Evolutionary conservation across 2,113 vertebrate genomes (phyloP), one percentile per base, ranked within the genome.

Genomic region (Coracopsis vasa): DNA sequence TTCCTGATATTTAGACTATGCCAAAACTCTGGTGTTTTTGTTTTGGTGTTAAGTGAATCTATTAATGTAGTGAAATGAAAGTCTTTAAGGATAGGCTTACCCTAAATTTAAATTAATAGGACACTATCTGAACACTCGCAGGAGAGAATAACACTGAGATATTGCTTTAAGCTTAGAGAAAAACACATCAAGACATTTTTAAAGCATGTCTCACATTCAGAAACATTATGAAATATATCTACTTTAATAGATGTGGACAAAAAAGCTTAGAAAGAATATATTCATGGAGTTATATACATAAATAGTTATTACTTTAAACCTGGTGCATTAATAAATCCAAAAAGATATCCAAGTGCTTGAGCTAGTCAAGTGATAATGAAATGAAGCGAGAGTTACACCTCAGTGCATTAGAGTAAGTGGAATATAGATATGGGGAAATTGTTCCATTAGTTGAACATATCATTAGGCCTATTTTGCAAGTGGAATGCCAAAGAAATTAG

Each of bases 291-390:
- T 88, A 70, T 80, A 64, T 61, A 97, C 86, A 97, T 93, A 97
- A 97, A 94, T 94, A 95, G 62, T 96, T 94, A 88, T 91, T 95
- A 67, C 80, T 92, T 96, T 87, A 97, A 96, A 97, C 70, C 42
- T 18, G 5, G 54, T 96, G 70, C 91, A 95, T 88, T 97, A 95
- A 96, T 95, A 97, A 95, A 92, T 88, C 71, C 73, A 88, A 70
- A 90, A 96, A 86, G 91, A 62, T 71, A 90, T 96, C 80, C 90
- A 80, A 93, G 51, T 95, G 85, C 74, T 95, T 80, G 35, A 96
- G 83, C 29, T 72, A 96, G 92, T 93, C 73, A 96, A 97, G 86
- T 92, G 90, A 95, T 96, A 98, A 97, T 96, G 95, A 97, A 97
- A 94, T 94, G 58, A 92, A 93, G 53, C 71, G 93, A 54, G 86